Conservation (phyloP, 2,113 vertebrate genomes). For the Gymnocephalus cernua region DNA sequence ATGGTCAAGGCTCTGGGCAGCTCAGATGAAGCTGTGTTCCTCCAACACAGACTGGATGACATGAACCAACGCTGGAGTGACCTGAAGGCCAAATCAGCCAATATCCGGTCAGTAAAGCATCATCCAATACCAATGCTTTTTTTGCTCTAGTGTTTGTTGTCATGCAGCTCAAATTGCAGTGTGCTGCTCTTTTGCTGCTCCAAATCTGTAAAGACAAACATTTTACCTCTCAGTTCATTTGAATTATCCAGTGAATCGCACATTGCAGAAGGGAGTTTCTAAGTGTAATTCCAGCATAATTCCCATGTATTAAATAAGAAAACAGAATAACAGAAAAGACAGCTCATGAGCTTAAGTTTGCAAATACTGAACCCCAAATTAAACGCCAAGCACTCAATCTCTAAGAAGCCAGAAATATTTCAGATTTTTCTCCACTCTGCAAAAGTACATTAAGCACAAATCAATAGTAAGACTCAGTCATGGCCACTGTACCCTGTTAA, state of each 20-base stretch:
- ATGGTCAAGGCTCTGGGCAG: constrained; percentile 97
- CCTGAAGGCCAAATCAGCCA: constrained; percentile 93
- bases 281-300: not conserved
- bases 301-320: not conserved
- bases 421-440: not conserved
- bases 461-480: not conserved
- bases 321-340: not conserved
- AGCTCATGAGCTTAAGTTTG: not conserved
- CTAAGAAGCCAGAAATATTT: not conserved
- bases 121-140: not conserved
- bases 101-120: constrained; percentile 85
- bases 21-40: constrained; percentile 93
- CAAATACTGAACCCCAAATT: not conserved
- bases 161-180: constrained; percentile 11
- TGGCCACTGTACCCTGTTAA: not conserved
- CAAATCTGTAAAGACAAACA: not conserved
- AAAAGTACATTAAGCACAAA: not conserved
- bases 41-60: constrained; percentile 96
- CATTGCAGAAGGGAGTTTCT: not conserved
- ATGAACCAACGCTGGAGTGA: constrained; percentile 99
- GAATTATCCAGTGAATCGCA: not conserved
- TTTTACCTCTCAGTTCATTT: constrained; percentile 22
- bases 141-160: not conserved
- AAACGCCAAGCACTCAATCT: not conserved
- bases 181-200: constrained; percentile 21